These are phyloP conservation scores for Ranitomeya imitator DNA, from an alignment of 2,113 vertebrate genomes.

Conservation along the genomic window DNA sequence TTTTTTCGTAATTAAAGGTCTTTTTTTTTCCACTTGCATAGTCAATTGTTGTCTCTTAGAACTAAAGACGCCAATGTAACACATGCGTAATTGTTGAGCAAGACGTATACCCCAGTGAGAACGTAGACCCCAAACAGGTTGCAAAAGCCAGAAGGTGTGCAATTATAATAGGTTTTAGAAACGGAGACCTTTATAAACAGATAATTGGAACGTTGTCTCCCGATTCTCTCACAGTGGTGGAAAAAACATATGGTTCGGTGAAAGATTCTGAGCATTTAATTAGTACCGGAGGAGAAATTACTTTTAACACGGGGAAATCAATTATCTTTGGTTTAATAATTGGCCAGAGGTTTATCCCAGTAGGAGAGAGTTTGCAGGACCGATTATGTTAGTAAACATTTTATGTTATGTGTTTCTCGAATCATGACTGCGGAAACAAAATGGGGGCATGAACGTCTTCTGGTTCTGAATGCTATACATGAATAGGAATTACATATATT, in stretches of 20 bases:
- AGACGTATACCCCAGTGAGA: constrained; percentile 35
- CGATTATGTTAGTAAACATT: background rate
- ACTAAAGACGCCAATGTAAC: background rate
- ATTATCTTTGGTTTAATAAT: constrained; percentile 41
- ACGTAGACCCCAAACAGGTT: background rate
- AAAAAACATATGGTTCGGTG: constrained; percentile 21
- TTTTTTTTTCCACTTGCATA: background rate
- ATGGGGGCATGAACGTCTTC: background rate
- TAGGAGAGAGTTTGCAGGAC: background rate
- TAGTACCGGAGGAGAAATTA: constrained; percentile 19
- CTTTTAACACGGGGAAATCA: constrained; percentile 26
- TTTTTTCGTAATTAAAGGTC: background rate
- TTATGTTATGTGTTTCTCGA: background rate
- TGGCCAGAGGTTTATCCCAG: constrained; percentile 29
- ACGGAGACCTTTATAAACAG: constrained; percentile 35
- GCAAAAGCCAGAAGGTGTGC: constrained; percentile 1
- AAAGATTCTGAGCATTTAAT: constrained; percentile 38
- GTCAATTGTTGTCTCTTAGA: background rate
- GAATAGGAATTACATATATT: background rate
- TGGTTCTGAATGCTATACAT: background rate
- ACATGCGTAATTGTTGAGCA: background rate
- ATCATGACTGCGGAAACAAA: too few relatives aligned
- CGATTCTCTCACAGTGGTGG: constrained; percentile 2
- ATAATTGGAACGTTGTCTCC: constrained; percentile 39
- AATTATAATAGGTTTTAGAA: constrained; percentile 20